These are phyloP conservation scores for Lucifuga dentata DNA, from an alignment of 2,113 vertebrate species.

Conservation along the genomic window DNA sequence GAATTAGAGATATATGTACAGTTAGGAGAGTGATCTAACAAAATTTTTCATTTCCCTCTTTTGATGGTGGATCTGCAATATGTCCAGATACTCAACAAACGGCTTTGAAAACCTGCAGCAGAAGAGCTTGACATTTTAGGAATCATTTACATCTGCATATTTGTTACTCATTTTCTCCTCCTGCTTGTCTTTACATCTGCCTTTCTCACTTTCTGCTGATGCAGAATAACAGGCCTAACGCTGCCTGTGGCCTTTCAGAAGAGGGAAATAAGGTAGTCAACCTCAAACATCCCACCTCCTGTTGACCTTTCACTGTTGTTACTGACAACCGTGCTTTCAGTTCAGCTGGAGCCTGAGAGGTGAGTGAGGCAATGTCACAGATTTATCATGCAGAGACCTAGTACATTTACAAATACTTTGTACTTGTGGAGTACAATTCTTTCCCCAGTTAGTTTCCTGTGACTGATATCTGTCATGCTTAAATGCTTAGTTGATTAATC, in stretches of 20 bases:
- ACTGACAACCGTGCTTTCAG: slow-evolving; percentile 39
- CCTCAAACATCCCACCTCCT: slow-evolving; percentile 43
- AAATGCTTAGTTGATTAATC: too few species aligned
- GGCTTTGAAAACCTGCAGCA: slow-evolving; percentile 16
- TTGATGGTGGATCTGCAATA: slow-evolving; percentile 10
- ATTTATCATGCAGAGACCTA: background rate
- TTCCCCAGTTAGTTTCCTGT: too few species aligned
- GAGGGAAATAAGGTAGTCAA: slow-evolving; percentile 47
- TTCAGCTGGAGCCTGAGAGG: slow-evolving; percentile 20
- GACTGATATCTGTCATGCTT: too few species aligned
- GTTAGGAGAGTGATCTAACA: too few species aligned
- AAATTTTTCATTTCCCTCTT: slow-evolving; percentile 50
- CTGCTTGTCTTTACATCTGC: background rate
- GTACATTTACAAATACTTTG: background rate
- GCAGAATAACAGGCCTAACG: slow-evolving; percentile 27
- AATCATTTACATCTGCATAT: slow-evolving; percentile 7
- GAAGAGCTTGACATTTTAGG: slow-evolving; percentile 14
- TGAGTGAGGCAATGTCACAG: slow-evolving; percentile 3
- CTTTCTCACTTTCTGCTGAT: slow-evolving; percentile 1
- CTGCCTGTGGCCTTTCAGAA: slow-evolving; percentile 43
- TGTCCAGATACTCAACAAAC: slow-evolving; percentile 3
- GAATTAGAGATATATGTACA: slow-evolving; percentile 12
- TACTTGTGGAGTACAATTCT: background rate
- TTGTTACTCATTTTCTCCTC: background rate
- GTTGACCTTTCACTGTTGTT: slow-evolving; percentile 61